Conservation (phyloP, 2,113 vertebrate genomes). For the Trichomycterus rosablanca region DNA sequence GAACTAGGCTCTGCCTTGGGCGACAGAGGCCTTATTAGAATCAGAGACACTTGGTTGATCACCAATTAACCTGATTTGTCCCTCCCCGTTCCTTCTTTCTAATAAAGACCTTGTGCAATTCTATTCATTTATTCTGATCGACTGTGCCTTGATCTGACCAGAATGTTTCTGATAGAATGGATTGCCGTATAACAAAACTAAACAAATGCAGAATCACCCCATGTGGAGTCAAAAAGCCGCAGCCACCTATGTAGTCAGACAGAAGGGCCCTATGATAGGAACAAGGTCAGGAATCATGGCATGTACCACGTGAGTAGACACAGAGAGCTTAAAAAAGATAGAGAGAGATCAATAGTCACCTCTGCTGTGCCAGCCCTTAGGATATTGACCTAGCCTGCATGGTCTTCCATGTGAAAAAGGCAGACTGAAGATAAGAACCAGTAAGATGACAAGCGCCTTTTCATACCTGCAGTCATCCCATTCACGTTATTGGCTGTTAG, state of each 20-base stretch:
- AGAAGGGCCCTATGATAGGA: constrained; percentile 42
- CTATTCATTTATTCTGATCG: constrained; percentile 77
- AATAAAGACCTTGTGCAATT: constrained; percentile 82
- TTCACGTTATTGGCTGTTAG: constrained; percentile 16
- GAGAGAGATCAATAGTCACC: constrained; percentile 46
- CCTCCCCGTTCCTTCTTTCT: constrained; percentile 63
- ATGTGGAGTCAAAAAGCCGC: constrained; percentile 30
- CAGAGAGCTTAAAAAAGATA: constrained; percentile 47
- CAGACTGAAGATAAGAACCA: constrained; percentile 33
- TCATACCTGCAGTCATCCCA: constrained; percentile 23
- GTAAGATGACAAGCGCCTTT: constrained; percentile 24
- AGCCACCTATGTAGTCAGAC: constrained; percentile 32
- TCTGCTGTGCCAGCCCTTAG: constrained; percentile 40
- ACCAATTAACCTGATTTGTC: constrained; percentile 99
- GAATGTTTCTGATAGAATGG: constrained; percentile 61
- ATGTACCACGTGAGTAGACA: constrained; percentile 42
- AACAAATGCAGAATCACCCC: constrained; percentile 41
- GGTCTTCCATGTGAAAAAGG: constrained; percentile 41
- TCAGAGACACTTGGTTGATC: constrained; percentile 90
- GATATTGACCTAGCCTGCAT: constrained; percentile 47
- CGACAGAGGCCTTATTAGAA: constrained; percentile 88
- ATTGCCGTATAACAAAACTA: constrained; percentile 54
- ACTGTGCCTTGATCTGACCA: constrained; percentile 73
- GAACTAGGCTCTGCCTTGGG: constrained; percentile 84
- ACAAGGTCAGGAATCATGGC: constrained; percentile 36